Evolutionary conservation across 2,113 vertebrate genomes (phyloP), one percentile per base, ranked within the genome.

Genomic region (Asarcornis scutulata): DNA sequence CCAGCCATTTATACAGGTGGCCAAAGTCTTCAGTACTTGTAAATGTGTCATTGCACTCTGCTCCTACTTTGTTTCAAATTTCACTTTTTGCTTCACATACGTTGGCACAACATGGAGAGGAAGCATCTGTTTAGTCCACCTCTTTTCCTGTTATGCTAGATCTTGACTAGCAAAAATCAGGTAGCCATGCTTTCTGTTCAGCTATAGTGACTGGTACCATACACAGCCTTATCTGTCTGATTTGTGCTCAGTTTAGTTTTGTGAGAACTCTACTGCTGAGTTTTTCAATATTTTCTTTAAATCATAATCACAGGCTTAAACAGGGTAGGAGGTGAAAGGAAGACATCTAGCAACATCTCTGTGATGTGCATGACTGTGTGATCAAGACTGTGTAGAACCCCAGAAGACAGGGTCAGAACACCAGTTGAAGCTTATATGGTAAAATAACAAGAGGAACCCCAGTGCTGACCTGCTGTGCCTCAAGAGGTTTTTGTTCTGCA

Each of bases 1-100:
- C 46, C 59, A 91, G 44, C 44, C 60, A 88, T 93, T 94, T 92
- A 88, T 53, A 64, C 69, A 92, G 76, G 53, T 86, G 82, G 17
- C 29, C 64, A 50, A 38, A 64, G 23, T 52, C 52, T 55, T 17
- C 20, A 84, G 60, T 66, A 22, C 22, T 73, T 68, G 12, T 48
- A 46, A 86, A 46, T 73, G 13, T 81, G 93, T 66, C 50, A 50
- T 46, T 69, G 38, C 14, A 58, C 44, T 79, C 36, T 72, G 48
- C 75, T 86, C 63, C 38, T 84, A 64, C 75, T 89, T 44, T 6
- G 11, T 79, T 40, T 91, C 76, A 69, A 8, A 68, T 92, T 92
- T 81, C 93, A 9, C 50, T 56, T 69, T 96, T 85, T 93, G 21
- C 23, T 94, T 75, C 50, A 76, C 23, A 38, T 74, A 31, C 7